Evolutionary conservation across 2,888 invertebrate genomes (phyloP).

Genomic region (Ichneumon xanthorius): DNA sequence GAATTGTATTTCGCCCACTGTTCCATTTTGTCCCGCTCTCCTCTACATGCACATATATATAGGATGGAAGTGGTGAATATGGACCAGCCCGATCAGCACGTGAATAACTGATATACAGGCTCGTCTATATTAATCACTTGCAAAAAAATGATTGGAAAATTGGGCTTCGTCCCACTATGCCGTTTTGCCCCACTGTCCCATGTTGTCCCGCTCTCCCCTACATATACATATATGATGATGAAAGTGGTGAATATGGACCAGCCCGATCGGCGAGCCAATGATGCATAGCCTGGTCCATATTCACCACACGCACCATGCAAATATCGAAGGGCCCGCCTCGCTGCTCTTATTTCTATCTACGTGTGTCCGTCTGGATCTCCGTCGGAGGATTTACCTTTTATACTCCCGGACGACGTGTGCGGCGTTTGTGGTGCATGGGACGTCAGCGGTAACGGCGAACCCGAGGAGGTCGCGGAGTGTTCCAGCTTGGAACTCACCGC

Average conservation of each 20-base stretch:
- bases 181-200: too few relatives aligned
- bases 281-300: background rate
- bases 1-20: too few relatives aligned
- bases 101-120: too few relatives aligned
- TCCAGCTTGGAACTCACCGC: constrained; percentile 91
- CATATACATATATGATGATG: background rate
- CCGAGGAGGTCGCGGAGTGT: constrained; percentile 84
- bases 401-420: constrained; percentile 93
- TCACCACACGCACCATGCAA: background rate
- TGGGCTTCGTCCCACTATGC: too few relatives aligned
- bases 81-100: too few relatives aligned
- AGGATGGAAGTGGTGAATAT: too few relatives aligned
- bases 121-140: too few relatives aligned
- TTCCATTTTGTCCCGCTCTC: too few relatives aligned
- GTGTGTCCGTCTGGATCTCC: constrained; percentile 1
- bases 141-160: too few relatives aligned
- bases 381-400: constrained; percentile 89
- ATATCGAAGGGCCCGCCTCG: background rate
- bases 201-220: too few relatives aligned
- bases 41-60: background rate
- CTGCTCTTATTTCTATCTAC: background rate
- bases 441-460: constrained; percentile 83
- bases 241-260: background rate
- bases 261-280: background rate
- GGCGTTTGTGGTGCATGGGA: constrained; percentile 89